phyloP scores from a whole-genome alignment of 2,888 invertebrate species.

The Cheilosia soror region DNA sequence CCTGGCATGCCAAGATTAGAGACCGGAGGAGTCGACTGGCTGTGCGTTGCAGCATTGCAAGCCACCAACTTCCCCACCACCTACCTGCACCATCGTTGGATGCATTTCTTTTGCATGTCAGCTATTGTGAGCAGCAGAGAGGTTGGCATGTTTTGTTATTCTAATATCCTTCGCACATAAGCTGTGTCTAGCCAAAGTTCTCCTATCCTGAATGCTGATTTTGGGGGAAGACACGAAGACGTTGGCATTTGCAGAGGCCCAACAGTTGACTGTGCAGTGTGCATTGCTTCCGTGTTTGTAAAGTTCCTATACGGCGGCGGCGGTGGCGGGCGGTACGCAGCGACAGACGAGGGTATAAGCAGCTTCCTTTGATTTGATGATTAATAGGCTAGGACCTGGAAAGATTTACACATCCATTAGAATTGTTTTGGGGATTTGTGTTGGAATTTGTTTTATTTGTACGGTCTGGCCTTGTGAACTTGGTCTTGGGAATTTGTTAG shows the following conservation, averaged over 20 bases:
- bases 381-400: slow-evolving; percentile 65
- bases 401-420: slow-evolving; percentile 72
- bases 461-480: slow-evolving; percentile 2
- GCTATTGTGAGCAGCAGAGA: slow-evolving; percentile 38
- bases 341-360: not conserved
- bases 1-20: slow-evolving; percentile 58
- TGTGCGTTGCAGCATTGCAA: slow-evolving; percentile 34
- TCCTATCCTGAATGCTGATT: slow-evolving; percentile 41
- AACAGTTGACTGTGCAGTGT: not conserved
- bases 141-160: slow-evolving; percentile 50
- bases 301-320: not conserved
- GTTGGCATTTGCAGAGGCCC: slow-evolving; percentile 24
- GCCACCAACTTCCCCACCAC: not conserved
- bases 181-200: slow-evolving; percentile 31
- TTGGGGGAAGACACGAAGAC: slow-evolving; percentile 20
- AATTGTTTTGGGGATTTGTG: slow-evolving; percentile 64
- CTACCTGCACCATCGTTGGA: slow-evolving; percentile 4
- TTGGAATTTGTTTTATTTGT: slow-evolving; percentile 59
- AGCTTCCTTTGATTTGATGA: slow-evolving; percentile 64
- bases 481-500: slow-evolving; percentile 6
- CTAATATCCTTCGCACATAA: slow-evolving; percentile 36
- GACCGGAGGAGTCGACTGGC: slow-evolving; percentile 31
- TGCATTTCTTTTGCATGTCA: slow-evolving; percentile 64
- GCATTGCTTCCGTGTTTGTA: slow-evolving; percentile 48
- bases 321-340: too few species aligned